Evolutionary conservation across 1,140 invertebrate genomes (phyloP).

Genomic region (Sycophaga agraensis): DNA sequence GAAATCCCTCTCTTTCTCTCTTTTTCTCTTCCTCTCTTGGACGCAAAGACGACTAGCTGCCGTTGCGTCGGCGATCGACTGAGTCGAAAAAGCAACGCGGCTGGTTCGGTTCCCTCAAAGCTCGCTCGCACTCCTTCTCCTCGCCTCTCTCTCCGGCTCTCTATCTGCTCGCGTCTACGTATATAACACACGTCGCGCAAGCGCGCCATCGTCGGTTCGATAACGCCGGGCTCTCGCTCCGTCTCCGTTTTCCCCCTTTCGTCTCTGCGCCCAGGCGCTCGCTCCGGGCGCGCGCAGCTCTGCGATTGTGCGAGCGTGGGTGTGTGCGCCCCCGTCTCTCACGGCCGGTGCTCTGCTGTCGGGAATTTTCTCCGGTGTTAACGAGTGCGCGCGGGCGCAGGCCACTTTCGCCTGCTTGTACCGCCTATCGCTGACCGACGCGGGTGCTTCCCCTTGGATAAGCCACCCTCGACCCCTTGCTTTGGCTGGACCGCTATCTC

Average conservation of each 20-base stretch:
- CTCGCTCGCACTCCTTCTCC: background rate
- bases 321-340: background rate
- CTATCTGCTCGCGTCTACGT: background rate
- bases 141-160: background rate
- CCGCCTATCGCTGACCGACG: background rate
- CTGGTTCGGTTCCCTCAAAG: slow-evolving; percentile 9
- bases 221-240: slow-evolving; percentile 20
- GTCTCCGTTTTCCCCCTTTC: slow-evolving; percentile 27
- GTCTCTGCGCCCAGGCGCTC: background rate
- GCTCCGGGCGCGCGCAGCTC: background rate
- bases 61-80: slow-evolving; percentile 24
- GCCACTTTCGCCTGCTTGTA: slow-evolving; percentile 15
- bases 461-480: background rate
- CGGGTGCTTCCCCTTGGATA: background rate
- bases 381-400: background rate
- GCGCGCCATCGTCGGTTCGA: slow-evolving; percentile 30
- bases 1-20: background rate
- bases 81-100: slow-evolving; percentile 22
- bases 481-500: background rate
- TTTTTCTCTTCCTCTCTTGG: background rate
- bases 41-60: slow-evolving; percentile 10
- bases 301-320: background rate
- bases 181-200: slow-evolving; percentile 15
- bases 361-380: slow-evolving; percentile 12
- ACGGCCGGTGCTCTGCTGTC: background rate